Base-by-base conservation (phyloP, 2,888 invertebrate species). In the Agrochola lota region DNA sequence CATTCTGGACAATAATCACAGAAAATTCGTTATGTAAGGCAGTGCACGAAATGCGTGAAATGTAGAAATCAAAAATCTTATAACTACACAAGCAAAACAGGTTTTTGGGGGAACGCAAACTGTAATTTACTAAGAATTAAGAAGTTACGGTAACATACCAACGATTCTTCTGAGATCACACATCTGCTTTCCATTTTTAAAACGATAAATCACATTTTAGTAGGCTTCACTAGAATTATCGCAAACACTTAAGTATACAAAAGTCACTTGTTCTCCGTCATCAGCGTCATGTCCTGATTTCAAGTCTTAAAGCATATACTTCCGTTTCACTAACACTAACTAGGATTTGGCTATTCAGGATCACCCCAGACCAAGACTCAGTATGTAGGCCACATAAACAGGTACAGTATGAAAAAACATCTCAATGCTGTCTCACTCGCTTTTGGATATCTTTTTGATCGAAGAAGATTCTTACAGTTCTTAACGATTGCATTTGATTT, bases 121-220 rank as follows among this genome's bases (percentile, higher is more conserved):
- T 87, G 84, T 83, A 85, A 87, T 78, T 68, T 83, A 83, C 82
- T 89, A 87, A 88, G 79, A 88, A 84, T 86, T 85, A 90, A 88
- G 88, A 89, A 89, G 69, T 80, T 82, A 87, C 80, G 90, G 90
- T 91, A 92, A 92, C 92, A 91, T 88, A 88, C 89, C 88, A 87
- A 84, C 88, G 88, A 91, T 91, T 92, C 91, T 91, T 90, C 92
- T 94, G 95, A 95, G 96, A 96, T 96, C 96, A 95, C 94, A 91
- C 90, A 88, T 92, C 91, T 90, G 90, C 90, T 91, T 90, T 90
- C 88, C 89, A 86, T 89, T 91, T 87, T 88, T 90, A 89, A 92
- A 92, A 91, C 88, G 90, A 92, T 93, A 92, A 93, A 95, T 95
- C 95, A 95, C 94, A 95, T 91, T 94, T 94, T 91, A 81, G 87